phyloP scores from a whole-genome alignment of 2,113 vertebrate species.

The Onychostruthus taczanowskii region DNA sequence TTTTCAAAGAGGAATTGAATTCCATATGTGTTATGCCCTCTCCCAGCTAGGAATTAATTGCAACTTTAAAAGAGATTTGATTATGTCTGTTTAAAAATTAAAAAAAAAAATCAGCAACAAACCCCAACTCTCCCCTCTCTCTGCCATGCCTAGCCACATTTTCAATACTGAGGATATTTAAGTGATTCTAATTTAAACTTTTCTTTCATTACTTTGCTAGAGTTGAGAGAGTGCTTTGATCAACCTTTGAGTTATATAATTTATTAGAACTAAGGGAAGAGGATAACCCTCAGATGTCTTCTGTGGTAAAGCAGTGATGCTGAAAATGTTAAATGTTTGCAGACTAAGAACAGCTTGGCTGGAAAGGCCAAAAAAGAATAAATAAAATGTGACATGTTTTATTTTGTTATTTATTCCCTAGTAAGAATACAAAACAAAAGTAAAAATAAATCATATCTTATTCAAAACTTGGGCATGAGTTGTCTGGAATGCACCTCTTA shows the following conservation, averaged over 20 bases:
- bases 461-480: slow-evolving; percentile 58
- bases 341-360: slow-evolving; percentile 73
- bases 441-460: slow-evolving; percentile 74
- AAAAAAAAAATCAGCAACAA: neutral
- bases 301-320: slow-evolving; percentile 78
- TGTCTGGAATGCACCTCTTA: slow-evolving; percentile 51
- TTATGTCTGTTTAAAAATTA: slow-evolving; percentile 69
- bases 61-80: slow-evolving; percentile 74
- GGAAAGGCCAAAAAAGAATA: slow-evolving; percentile 70
- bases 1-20: slow-evolving; percentile 78
- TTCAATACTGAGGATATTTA: slow-evolving; percentile 74
- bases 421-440: slow-evolving; percentile 73
- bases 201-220: slow-evolving; percentile 76
- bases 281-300: slow-evolving; percentile 87
- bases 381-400: slow-evolving; percentile 79
- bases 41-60: slow-evolving; percentile 76
- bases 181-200: slow-evolving; percentile 78
- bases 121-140: neutral
- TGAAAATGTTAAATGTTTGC: slow-evolving; percentile 83
- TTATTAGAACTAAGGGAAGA: slow-evolving; percentile 77
- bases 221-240: slow-evolving; percentile 77
- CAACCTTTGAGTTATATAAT: slow-evolving; percentile 74
- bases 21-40: slow-evolving; percentile 74
- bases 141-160: slow-evolving; percentile 22
- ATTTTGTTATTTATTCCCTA: slow-evolving; percentile 77